Conservation (phyloP, 2,113 vertebrate genomes). For the Myiopsitta monachus region DNA sequence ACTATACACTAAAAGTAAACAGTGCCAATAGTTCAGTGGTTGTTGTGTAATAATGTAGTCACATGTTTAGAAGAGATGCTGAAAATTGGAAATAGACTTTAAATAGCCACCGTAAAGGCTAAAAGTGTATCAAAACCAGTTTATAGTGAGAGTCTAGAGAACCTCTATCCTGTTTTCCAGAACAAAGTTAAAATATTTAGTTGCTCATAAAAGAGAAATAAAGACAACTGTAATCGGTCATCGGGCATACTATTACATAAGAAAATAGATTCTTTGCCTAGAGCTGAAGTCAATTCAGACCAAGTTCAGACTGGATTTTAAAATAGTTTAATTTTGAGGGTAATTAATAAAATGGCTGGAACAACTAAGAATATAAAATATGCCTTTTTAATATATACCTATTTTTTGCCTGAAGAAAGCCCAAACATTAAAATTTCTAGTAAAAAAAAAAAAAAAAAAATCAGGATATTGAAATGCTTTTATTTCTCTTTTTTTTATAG, state of each 20-base stretch:
- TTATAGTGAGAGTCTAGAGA: neutral
- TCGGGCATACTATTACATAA: neutral
- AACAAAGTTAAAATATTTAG: neutral
- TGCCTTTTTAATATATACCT: neutral
- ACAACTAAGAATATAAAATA: neutral
- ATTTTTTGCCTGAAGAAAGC: neutral
- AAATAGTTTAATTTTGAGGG: neutral
- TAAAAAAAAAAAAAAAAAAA: neutral
- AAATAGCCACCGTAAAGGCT: neutral
- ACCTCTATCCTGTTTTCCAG: neutral
- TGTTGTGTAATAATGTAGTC: neutral
- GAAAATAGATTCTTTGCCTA: neutral
- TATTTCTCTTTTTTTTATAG: neutral
- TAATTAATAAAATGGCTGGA: neutral
- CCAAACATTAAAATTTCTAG: neutral
- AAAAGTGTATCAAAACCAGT: neutral
- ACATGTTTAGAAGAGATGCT: neutral
- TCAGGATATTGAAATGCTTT: neutral
- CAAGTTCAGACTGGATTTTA: neutral
- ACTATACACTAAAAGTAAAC: neutral
- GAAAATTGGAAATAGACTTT: neutral
- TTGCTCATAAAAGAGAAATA: neutral
- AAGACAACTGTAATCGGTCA: neutral
- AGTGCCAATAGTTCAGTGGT: neutral
- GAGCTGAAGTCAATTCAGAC: neutral